Evolutionary conservation across 2,797 vertebrate genomes (phyloP).

Genomic region (Alcedo quadribrachys): DNA sequence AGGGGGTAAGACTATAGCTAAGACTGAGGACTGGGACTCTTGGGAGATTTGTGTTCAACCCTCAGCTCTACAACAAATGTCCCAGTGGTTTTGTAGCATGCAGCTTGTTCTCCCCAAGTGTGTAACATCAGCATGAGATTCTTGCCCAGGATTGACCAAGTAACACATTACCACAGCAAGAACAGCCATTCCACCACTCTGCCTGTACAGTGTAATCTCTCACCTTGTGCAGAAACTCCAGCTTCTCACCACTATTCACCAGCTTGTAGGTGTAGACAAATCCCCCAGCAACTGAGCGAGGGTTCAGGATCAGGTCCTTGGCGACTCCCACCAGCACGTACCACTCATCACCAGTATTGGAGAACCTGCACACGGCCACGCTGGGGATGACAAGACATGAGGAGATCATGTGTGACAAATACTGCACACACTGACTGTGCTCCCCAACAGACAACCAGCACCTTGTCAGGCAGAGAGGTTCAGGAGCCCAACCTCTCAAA

Average conservation of each 20-base stretch:
- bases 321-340: constrained; percentile 96
- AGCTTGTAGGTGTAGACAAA: constrained; percentile 98
- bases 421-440: accelerated
- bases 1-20: background rate
- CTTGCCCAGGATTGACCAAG: background rate
- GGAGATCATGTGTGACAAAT: background rate
- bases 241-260: constrained; percentile 88
- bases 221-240: constrained; percentile 98
- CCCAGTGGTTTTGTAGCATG: background rate
- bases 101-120: background rate
- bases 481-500: background rate
- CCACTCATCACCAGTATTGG: constrained; percentile 94
- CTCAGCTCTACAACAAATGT: background rate
- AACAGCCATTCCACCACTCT: background rate
- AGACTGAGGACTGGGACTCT: background rate
- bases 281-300: constrained; percentile 90
- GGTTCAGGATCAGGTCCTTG: constrained; percentile 96
- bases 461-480: background rate
- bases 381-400: constrained; percentile 63
- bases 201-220: background rate
- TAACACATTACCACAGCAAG: background rate
- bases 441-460: background rate
- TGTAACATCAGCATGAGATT: background rate
- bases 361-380: constrained; percentile 93
- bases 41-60: background rate